phyloP scores from a whole-genome alignment of 2,113 vertebrate species.

The Pterocles burchelli region DNA sequence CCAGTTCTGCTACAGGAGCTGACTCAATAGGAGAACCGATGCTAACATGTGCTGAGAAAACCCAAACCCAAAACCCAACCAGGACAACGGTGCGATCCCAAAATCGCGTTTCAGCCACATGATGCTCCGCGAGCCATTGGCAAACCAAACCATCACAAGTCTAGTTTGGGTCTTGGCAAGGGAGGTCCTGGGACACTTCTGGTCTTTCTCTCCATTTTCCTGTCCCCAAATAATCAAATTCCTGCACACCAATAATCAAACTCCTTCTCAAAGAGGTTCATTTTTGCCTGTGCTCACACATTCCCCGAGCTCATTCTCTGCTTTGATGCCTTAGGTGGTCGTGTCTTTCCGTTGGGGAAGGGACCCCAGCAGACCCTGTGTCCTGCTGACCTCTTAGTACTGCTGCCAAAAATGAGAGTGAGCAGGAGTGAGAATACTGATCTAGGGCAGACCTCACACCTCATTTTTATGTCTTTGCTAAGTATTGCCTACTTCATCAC shows the following conservation, averaged over 20 bases:
- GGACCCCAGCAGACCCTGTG: neutral
- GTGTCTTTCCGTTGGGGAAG: accelerated
- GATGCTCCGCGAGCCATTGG: accelerated
- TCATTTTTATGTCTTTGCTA: too few species aligned
- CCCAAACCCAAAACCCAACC: neutral
- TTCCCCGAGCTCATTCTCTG: neutral
- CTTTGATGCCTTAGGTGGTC: accelerated
- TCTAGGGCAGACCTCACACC: neutral
- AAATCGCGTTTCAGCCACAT: neutral
- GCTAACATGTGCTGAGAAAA: neutral
- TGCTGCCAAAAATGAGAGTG: neutral
- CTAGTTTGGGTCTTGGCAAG: neutral
- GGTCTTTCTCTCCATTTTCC: neutral
- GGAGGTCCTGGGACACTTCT: accelerated
- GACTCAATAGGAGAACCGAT: neutral
- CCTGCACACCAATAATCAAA: accelerated
- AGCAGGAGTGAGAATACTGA: neutral
- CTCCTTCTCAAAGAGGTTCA: neutral
- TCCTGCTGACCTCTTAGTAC: neutral
- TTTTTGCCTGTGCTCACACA: neutral
- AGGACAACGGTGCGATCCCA: accelerated
- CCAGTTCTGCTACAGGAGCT: neutral
- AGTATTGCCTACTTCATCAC: neutral
- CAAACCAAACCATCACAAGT: accelerated
- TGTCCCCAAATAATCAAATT: neutral